These are phyloP conservation scores for Serrognathus titanus DNA, from an alignment of 2,888 invertebrate species.

Conservation along the genomic window DNA sequence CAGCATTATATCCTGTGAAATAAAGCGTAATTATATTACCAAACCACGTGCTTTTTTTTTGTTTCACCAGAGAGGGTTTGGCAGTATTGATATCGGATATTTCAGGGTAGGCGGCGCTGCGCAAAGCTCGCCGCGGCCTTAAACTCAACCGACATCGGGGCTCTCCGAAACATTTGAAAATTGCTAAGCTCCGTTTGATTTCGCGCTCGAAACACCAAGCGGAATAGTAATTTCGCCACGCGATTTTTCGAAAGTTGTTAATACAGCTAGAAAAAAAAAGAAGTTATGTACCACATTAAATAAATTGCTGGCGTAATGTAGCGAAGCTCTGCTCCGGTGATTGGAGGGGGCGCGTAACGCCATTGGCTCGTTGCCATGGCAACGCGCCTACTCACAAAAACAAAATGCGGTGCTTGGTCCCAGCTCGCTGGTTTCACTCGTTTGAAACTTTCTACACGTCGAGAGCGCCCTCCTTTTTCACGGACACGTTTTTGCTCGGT, in stretches of 20 bases:
- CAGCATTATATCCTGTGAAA: too few species aligned
- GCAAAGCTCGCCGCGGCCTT: constrained; percentile 15
- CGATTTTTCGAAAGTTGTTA: neutral
- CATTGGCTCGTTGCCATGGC: constrained; percentile 42
- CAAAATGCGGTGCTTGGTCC: constrained; percentile 39
- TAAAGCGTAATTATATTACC: constrained; percentile 25
- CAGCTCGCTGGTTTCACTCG: constrained; percentile 26
- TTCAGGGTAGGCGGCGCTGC: constrained; percentile 35
- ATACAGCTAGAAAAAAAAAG: neutral
- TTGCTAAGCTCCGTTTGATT: neutral
- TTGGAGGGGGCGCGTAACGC: constrained; percentile 32
- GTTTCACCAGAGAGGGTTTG: constrained; percentile 32
- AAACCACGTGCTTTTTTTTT: constrained; percentile 45
- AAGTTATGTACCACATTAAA: constrained; percentile 12
- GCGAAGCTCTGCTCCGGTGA: too few species aligned
- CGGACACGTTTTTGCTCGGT: constrained; percentile 25
- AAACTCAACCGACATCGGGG: neutral
- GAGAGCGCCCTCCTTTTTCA: neutral
- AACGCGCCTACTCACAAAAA: constrained; percentile 46
- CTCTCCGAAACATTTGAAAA: neutral
- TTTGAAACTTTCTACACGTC: constrained; percentile 35
- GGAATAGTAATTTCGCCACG: too few species aligned
- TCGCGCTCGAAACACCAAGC: too few species aligned
- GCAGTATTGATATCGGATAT: constrained; percentile 46
- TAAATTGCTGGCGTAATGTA: constrained; percentile 12